Base-by-base conservation (phyloP, 2,797 vertebrate species). In the Enteromius trimaculatus region DNA sequence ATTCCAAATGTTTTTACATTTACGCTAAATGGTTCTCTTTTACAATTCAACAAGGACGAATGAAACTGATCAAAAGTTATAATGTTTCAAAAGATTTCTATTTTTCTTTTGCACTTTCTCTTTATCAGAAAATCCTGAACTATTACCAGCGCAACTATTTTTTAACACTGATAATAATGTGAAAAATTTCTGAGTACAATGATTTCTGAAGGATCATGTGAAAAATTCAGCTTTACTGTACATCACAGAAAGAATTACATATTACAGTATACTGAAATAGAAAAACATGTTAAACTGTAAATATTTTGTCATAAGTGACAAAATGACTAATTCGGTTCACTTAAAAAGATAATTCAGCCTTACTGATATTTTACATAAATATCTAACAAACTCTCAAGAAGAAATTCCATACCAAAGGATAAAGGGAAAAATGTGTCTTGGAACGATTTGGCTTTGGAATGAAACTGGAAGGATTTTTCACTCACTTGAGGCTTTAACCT, bases 391-490 rank as follows among this genome's bases (percentile, higher is more conserved):
- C 16, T 49, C 23, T 71, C 23, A 19, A 2, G 23, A 49, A 3
- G 8, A 71, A 26, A 29, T 7, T 37, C 64, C 14, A 37, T 11
- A 16, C 5, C 6, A 66, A 37, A 66, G 17, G 19, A 37, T 66
- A 37, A 66, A 34, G 1, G 16, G 7, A 65, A 65, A 65, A 62
- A 29, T 9, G 3, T 53, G 49, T 51, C 17, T 51, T 53, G 51
- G 19, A 64, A 65, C 17, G 39, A 70, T 70, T 47, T 71, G 39
- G 37, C 14, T 44, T 69, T 69, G 69, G 14, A 71, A 71, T 49
- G 8, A 49, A 49, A 29, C 5, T 49, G 4, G 16, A 29, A 71
- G 13, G 26, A 62, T 1, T 55, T 39, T 42, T 29, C 26, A 26
- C 26, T 26, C 42, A 74, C 6, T 53, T 34, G 29, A 34, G 49